phyloP scores from a whole-genome alignment of 2,113 vertebrate genomes.

The Athene noctua region DNA sequence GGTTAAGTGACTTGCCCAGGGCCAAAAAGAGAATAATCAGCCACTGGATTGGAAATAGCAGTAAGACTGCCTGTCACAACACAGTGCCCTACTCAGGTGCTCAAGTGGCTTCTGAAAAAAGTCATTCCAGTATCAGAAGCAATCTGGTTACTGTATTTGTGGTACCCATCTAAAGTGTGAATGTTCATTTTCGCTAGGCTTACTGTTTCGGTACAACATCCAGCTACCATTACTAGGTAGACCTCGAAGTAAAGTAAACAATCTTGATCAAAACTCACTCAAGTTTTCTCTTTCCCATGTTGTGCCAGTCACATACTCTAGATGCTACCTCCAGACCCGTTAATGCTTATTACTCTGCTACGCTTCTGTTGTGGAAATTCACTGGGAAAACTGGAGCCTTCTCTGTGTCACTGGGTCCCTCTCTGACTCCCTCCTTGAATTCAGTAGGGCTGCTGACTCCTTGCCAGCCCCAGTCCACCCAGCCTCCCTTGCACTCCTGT shows the following conservation, averaged over 20 bases:
- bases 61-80: background rate
- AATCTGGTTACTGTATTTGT: background rate
- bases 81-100: background rate
- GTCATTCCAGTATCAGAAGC: background rate
- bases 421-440: background rate
- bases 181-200: background rate
- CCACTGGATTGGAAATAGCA: conserved; percentile 8
- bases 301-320: background rate
- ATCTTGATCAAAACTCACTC: background rate
- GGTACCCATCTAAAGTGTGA: background rate
- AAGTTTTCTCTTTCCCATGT: background rate
- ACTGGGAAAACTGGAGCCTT: background rate
- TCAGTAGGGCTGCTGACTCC: background rate
- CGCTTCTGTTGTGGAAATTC: background rate
- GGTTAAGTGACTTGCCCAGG: conserved; percentile 56
- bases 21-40: conserved; percentile 49
- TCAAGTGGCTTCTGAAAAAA: background rate
- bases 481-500: background rate
- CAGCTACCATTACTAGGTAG: background rate
- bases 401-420: background rate
- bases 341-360: background rate
- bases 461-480: background rate
- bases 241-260: background rate
- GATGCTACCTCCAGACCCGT: background rate
- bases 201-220: background rate